Percentiles rank a stretch among this genome's conserved stretches.
phyloP scores from a whole-genome alignment of 2,797 vertebrate species.

The Emys orbicularis region DNA sequence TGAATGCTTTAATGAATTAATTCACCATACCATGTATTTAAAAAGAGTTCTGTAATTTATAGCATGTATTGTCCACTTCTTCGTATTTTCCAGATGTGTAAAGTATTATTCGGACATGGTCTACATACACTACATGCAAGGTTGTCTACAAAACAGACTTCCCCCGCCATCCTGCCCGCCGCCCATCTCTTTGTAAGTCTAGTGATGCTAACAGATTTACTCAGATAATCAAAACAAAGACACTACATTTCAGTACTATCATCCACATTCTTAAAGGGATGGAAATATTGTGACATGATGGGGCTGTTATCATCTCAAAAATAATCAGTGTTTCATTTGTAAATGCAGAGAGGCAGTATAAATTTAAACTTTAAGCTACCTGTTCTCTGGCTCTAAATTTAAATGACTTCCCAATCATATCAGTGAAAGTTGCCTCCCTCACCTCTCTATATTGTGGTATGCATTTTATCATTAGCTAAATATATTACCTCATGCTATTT shows the following conservation, averaged over 20 bases:
- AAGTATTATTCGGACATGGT: neutral
- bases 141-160: neutral
- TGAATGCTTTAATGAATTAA: neutral
- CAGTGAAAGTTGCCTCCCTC: neutral
- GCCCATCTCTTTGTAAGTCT: conserved; percentile 21
- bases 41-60: neutral
- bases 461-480: neutral
- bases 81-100: neutral
- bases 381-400: neutral
- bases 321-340: fast-evolving
- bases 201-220: conserved; percentile 18
- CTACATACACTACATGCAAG: neutral
- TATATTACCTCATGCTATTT: neutral
- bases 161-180: conserved; percentile 1
- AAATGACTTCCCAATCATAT: fast-evolving
- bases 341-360: neutral
- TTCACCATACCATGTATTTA: neutral
- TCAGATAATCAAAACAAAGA: neutral
- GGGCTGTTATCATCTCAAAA: neutral
- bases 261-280: neutral
- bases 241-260: neutral
- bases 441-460: neutral
- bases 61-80: neutral
- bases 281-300: neutral
- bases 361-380: neutral